Evolutionary conservation across 2,113 vertebrate genomes (phyloP), one percentile per base, ranked within the genome.

Genomic region (Nycticryphes semicollaris): DNA sequence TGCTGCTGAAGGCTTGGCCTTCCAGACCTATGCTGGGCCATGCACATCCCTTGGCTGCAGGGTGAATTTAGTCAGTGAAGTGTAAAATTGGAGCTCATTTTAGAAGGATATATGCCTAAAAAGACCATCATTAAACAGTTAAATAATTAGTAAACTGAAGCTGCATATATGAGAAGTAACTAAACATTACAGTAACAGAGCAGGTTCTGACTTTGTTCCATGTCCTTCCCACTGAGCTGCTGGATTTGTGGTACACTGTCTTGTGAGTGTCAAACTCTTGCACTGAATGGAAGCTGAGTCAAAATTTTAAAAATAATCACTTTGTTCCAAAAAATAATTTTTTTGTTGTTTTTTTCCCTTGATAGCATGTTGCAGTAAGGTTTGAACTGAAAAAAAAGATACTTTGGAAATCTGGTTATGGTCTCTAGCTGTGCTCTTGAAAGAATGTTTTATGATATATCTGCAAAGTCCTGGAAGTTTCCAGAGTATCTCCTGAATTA

Each of bases 301-400:
- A 86, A 28, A 60, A 37, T 47, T 87, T 91, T 56, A 35, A 92
- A 92, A 91, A 95, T 87, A 93, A 91, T 64, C 75, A 90, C 88
- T 97, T 97, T 94, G 59, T 94, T 66, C 27, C 31, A 51, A 68
- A 86, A 39, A 92, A 90, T 86, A 39, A 12, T 56, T 92, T 95
- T 95, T 96, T 90, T 62, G 23, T 47, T 95, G 70, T 90, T 39
- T 39, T 39, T 39, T 39, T 39, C 39, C 9, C 43, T 64, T 76
- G 76, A 64, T 89, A 72, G 27, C 43, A 41, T 92, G 82, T 87
- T 92, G 62, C 57, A 24, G 27, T 90, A 69, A 96, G 81, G 41
- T 64, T 79, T 95, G 90, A 96, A 86, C 62, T 87, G 59, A 59
- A 95, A 93, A 95, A 96, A 80, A n/a, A 39, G 17, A 54, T 53